Evolutionary conservation across 2,797 vertebrate genomes (phyloP).

Genomic region (Gymnothorax reevesii): DNA sequence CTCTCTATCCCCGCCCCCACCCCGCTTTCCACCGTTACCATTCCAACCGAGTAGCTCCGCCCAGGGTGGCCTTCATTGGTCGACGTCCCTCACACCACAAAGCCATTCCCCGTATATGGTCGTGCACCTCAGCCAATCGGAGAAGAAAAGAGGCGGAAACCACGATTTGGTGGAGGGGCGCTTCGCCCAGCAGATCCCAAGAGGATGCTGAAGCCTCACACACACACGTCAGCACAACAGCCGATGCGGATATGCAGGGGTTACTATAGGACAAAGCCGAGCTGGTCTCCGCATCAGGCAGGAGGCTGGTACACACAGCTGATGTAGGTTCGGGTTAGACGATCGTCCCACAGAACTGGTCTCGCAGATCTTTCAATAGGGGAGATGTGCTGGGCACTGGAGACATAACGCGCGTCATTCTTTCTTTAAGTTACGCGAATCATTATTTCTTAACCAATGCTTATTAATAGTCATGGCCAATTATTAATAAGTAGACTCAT

Average conservation of each 20-base stretch:
- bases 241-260: slow-evolving; percentile 51
- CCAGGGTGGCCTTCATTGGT: slow-evolving; percentile 60
- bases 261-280: slow-evolving; percentile 64
- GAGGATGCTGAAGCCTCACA: slow-evolving; percentile 18
- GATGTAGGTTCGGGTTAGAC: slow-evolving; percentile 43
- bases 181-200: not conserved
- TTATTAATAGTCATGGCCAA: not conserved
- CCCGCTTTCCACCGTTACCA: slow-evolving; percentile 21
- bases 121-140: slow-evolving; percentile 46
- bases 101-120: slow-evolving; percentile 62
- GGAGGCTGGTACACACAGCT: slow-evolving; percentile 30
- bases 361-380: not conserved
- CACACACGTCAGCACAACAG: slow-evolving; percentile 30
- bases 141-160: slow-evolving; percentile 29
- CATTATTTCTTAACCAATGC: not conserved
- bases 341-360: slow-evolving; percentile 28
- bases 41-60: not conserved
- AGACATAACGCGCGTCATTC: not conserved
- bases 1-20: slow-evolving; percentile 51
- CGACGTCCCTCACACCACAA: slow-evolving; percentile 74
- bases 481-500: too few relatives aligned
- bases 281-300: slow-evolving; percentile 22
- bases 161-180: not conserved
- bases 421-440: not conserved
- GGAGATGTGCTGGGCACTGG: not conserved